Conservation (phyloP, 2,888 invertebrate genomes). For the Dicranocentrus wangi region DNA sequence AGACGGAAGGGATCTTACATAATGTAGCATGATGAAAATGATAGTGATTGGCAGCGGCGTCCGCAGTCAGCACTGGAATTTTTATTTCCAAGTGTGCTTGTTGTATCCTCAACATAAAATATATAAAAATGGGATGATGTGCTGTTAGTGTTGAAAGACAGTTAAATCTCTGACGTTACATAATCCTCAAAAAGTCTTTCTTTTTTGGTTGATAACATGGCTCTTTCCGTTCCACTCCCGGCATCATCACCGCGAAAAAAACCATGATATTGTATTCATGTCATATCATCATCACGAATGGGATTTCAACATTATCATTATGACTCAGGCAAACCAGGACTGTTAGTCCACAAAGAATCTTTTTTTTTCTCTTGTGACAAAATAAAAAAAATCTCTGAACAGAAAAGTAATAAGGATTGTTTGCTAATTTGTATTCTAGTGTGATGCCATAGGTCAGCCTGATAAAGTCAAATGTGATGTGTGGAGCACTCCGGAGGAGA, state of each 20-base stretch:
- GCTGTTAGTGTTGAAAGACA: not conserved
- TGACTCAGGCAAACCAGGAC: not conserved
- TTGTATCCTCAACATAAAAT: not conserved
- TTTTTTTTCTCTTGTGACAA: not conserved
- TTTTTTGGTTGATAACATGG: not conserved
- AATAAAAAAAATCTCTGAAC: not conserved
- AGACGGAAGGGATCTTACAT: not conserved
- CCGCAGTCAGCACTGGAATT: not conserved
- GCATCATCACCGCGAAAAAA: not conserved
- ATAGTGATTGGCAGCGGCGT: not conserved
- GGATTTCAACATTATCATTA: slow-evolving; percentile 5
- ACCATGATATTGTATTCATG: not conserved
- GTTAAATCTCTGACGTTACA: not conserved
- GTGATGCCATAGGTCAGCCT: slow-evolving; percentile 11
- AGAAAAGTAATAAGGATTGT: not conserved
- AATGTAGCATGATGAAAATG: not conserved
- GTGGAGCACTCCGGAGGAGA: not conserved
- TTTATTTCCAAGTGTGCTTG: not conserved
- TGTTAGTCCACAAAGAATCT: not conserved
- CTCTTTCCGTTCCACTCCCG: not conserved
- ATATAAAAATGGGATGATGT: not conserved
- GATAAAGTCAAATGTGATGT: not conserved
- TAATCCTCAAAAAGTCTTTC: not conserved
- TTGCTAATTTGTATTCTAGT: slow-evolving; percentile 8
- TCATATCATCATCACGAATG: not conserved